Conservation (phyloP, 2,888 invertebrate species). For the Agrotis segetum region DNA sequence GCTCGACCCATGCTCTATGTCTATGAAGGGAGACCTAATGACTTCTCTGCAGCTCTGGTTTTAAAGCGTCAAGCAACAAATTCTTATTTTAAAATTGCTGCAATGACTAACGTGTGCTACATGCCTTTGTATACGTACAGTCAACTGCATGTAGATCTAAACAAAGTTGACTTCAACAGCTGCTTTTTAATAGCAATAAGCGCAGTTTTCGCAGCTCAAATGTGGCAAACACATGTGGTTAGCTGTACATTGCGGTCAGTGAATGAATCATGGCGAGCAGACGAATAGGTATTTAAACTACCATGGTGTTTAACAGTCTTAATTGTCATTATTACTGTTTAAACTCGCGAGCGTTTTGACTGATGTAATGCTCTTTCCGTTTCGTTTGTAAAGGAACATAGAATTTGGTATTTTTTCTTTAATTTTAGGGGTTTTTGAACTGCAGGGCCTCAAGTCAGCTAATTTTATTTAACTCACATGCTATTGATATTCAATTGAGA, state of each 20-base stretch:
- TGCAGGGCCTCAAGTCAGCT: no score
- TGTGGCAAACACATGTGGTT: conserved; percentile 6
- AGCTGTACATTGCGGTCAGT: conserved; percentile 41
- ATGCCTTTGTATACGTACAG: conserved; percentile 13
- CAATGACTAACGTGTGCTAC: conserved; percentile 2
- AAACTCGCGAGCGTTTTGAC: conserved; percentile 29
- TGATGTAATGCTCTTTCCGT: conserved; percentile 19
- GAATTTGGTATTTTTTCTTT: not conserved
- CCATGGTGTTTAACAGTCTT: conserved; percentile 46
- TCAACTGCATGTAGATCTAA: not conserved
- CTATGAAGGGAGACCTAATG: conserved; percentile 28
- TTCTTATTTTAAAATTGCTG: conserved; percentile 32
- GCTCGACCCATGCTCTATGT: no score
- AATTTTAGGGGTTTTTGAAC: not conserved
- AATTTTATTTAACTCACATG: no score
- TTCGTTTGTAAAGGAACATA: not conserved
- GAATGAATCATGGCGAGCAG: conserved; percentile 51
- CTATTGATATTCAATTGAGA: no score
- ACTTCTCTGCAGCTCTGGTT: conserved; percentile 10
- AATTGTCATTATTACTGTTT: conserved; percentile 55
- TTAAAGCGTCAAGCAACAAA: conserved; percentile 26
- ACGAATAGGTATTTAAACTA: conserved; percentile 43
- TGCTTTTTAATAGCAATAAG: not conserved
- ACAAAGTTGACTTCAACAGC: not conserved
- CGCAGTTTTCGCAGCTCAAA: not conserved